Conservation (phyloP, 2,888 invertebrate species). For the Petrolisthes manimaculis region DNA sequence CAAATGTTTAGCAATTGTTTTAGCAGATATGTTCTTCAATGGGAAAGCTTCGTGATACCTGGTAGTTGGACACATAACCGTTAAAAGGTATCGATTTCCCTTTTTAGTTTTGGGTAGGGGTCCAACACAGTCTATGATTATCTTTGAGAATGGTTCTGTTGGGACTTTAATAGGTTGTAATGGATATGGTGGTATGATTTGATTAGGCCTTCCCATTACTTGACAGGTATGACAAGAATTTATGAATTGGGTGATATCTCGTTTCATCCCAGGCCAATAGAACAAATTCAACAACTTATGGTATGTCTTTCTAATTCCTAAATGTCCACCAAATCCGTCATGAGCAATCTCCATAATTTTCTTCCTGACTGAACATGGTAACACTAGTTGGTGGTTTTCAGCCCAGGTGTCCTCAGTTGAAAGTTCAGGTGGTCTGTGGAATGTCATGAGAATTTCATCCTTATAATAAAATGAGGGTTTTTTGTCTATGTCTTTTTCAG, state of each 20-base stretch:
- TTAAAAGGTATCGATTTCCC: slow-evolving; percentile 8
- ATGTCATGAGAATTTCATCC: no score
- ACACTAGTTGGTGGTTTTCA: background rate
- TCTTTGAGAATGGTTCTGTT: slow-evolving; percentile 2
- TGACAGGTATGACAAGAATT: slow-evolving; percentile 15
- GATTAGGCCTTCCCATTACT: slow-evolving; percentile 5
- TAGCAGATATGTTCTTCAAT: background rate
- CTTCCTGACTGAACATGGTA: no score
- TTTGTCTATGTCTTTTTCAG: background rate
- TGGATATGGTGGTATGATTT: slow-evolving; percentile 8
- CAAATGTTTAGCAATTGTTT: background rate
- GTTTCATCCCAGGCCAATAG: slow-evolving; percentile 6
- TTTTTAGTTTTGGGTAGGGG: slow-evolving; percentile 9
- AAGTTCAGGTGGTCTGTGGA: no score
- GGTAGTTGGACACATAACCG: background rate
- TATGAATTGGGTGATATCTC: background rate
- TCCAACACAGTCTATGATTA: slow-evolving; percentile 18
- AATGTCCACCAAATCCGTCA: background rate
- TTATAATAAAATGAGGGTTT: background rate
- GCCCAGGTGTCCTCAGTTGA: slow-evolving; percentile 7
- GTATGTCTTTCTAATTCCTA: slow-evolving; percentile 20
- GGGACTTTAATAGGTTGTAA: slow-evolving; percentile 6
- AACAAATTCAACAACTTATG: slow-evolving; percentile 2
- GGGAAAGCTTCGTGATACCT: slow-evolving; percentile 16
- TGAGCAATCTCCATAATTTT: background rate